These are phyloP conservation scores for Charaxes varanes DNA, from an alignment of 1,140 invertebrate species.

Conservation along the genomic window DNA sequence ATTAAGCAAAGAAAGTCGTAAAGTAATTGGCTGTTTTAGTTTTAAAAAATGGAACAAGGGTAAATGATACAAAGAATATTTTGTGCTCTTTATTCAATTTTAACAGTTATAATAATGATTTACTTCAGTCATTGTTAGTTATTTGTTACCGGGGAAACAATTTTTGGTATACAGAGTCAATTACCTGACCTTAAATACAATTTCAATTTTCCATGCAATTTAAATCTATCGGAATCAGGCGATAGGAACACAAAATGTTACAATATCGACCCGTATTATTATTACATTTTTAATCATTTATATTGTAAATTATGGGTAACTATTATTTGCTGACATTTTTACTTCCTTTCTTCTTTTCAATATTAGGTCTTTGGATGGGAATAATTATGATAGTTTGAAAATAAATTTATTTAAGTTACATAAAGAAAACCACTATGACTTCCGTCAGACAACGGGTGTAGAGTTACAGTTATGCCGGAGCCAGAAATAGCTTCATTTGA, in stretches of 20 bases:
- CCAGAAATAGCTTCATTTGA: too few species aligned
- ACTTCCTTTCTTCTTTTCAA: too few species aligned
- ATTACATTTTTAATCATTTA: constrained; percentile 30
- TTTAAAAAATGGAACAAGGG: too few species aligned
- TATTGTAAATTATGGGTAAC: constrained; percentile 10
- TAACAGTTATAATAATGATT: constrained; percentile 70
- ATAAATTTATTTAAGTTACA: too few species aligned
- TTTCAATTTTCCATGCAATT: constrained; percentile 23
- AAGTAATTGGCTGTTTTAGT: too few species aligned
- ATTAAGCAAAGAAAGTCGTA: too few species aligned
- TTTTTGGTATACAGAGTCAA: constrained; percentile 26
- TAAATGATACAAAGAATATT: constrained; percentile 52
- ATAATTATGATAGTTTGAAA: too few species aligned
- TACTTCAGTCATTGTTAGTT: constrained; percentile 69
- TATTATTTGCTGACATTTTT: too few species aligned
- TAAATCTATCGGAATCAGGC: constrained; percentile 14
- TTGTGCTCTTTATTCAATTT: constrained; percentile 71
- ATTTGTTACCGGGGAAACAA: constrained; percentile 46
- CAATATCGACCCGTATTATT: constrained; percentile 16
- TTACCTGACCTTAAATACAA: constrained; percentile 21
- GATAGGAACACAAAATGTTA: constrained; percentile 16
- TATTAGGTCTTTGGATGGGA: too few species aligned
- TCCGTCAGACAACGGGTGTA: too few species aligned
- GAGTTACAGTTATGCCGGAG: too few species aligned
- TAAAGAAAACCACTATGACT: too few species aligned